Base-by-base conservation (phyloP, 2,797 vertebrate genomes). In the Pygocentrus nattereri region DNA sequence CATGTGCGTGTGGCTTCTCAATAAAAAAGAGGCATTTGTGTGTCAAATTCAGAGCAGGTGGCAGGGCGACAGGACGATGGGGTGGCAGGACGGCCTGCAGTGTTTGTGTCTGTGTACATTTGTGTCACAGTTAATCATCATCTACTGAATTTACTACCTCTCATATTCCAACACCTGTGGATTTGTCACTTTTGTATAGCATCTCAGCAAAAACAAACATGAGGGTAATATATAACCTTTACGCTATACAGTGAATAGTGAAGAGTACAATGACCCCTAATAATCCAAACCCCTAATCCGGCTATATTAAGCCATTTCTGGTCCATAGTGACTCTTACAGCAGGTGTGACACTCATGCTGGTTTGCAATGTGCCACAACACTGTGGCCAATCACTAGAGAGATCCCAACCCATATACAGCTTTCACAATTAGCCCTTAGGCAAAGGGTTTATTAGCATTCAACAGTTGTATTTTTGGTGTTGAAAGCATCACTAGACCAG, bases 11-110 rank as follows among this genome's bases (percentile, higher is more conserved):
- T 67, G 34, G 49, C 34, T 34, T n/a, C n/a, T 54, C 68, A 80
- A 79, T 64, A 76, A 80, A 83, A n/a, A 80, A 21, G 25, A 74
- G 52, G 41, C 64, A 70, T 50, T 76, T 13, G 56, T 77, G 76
- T 74, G 81, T 61, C 77, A 82, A 82, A 82, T 52, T 78, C 74
- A 69, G 82, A 85, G 68, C 85, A 88, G 85, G 80, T 86, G 82
- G 83, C 78, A 61, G 52, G 64, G 25, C 82, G 72, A 78, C 78
- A 80, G 58, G 78, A 79, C 56, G 70, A 74, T 2, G 2, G 61
- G 73, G 44, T 69, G 79, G 81, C 83, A 79, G 72, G 58, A 59
- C 65, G 49, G 61, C 72, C 69, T 79, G 76, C 50, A 52, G 58
- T 79, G 67, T 31, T 59, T 65, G 71, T 81, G 70, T 71, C 47